These are phyloP conservation scores for Acropora yongei DNA, from an alignment of 64 coral and sea anemone genomes.

Conservation along the genomic window DNA sequence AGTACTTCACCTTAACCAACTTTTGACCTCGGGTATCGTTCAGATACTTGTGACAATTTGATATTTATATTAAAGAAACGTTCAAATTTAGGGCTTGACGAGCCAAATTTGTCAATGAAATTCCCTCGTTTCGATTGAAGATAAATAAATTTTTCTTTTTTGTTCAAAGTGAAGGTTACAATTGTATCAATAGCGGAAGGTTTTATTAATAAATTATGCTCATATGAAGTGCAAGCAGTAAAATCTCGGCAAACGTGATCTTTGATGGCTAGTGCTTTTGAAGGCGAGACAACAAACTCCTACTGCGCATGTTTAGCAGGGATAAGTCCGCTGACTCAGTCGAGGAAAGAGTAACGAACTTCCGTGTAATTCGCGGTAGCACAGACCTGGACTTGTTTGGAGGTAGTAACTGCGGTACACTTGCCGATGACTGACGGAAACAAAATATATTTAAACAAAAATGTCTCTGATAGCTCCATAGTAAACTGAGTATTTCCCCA, in stretches of 20 bases:
- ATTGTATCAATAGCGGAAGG: too few species aligned
- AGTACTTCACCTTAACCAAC: not conserved
- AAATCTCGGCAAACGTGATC: too few species aligned
- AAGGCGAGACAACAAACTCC: too few species aligned
- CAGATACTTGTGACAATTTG: not conserved
- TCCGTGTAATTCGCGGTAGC: too few species aligned
- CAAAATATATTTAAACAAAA: not conserved
- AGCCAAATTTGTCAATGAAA: not conserved
- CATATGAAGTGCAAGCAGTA: too few species aligned
- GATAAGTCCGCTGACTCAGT: not conserved
- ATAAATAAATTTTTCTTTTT: too few species aligned
- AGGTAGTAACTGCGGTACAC: not conserved
- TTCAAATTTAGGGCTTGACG: not conserved
- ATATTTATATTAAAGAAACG: not conserved
- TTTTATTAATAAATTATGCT: too few species aligned
- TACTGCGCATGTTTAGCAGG: not conserved
- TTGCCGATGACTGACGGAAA: not conserved
- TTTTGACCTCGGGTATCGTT: not conserved
- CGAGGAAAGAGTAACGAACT: not conserved
- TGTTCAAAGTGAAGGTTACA: too few species aligned
- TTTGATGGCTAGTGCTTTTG: too few species aligned
- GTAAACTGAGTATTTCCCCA: not conserved
- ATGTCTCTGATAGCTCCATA: not conserved
- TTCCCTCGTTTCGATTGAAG: not conserved
- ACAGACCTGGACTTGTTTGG: not conserved